Conservation (phyloP, 2,888 invertebrate species). For the Chrysolina americana region DNA sequence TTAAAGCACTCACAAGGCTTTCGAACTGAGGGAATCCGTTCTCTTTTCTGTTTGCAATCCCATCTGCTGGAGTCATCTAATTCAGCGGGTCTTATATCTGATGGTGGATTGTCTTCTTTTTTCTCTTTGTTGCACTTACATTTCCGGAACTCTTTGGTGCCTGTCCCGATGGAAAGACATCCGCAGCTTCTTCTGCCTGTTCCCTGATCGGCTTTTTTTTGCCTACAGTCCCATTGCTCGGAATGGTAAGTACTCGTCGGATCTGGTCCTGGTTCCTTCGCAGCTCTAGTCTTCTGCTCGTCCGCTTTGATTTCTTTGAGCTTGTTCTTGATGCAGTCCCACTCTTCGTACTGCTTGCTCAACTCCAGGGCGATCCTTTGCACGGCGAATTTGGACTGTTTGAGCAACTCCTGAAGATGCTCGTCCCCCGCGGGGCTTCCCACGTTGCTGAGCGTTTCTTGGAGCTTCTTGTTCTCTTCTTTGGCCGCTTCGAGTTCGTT, state of each 20-base stretch:
- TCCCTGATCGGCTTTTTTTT: not conserved
- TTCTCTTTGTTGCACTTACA: not conserved
- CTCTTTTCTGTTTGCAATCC: too few relatives aligned
- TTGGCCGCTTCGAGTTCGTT: constrained; percentile 50
- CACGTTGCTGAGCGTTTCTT: constrained; percentile 43
- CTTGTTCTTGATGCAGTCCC: constrained; percentile 52
- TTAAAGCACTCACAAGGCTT: constrained; percentile 2
- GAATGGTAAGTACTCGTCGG: not conserved
- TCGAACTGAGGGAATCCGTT: not conserved
- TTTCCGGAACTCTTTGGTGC: not conserved
- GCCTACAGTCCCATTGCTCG: not conserved
- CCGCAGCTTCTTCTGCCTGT: not conserved
- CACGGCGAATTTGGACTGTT: constrained; percentile 63
- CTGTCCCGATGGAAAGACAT: constrained; percentile 14
- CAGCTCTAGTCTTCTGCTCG: constrained; percentile 3
- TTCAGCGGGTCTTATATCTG: too few relatives aligned
- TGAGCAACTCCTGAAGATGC: constrained; percentile 61
- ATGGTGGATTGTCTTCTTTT: not conserved
- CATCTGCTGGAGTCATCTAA: too few relatives aligned
- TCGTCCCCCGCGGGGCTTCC: constrained; percentile 51
- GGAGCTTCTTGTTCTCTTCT: constrained; percentile 48
- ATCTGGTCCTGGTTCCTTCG: not conserved
- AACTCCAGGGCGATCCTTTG: constrained; percentile 62
- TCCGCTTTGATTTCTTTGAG: constrained; percentile 19
- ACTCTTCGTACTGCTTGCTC: constrained; percentile 57